Evolutionary conservation across 37 sponge, comb jelly and placozoan genomes (phyloP).

Genomic region (Aplysina aerophoba): DNA sequence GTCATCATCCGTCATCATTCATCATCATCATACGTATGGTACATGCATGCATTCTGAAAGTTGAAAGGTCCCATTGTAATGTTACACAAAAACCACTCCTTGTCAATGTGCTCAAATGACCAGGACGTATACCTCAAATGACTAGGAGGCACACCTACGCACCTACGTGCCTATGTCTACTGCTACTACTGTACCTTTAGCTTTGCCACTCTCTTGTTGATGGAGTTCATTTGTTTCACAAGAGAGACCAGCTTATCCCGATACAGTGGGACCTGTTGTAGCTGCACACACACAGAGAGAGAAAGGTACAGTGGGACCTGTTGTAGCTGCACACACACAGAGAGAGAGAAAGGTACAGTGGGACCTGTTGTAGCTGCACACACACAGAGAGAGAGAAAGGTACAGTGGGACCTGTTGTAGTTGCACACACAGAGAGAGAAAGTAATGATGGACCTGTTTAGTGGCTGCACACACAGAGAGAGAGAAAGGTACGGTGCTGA

Average conservation of each 20-base stretch:
- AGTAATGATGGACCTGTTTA: too few species aligned
- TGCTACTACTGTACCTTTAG: neutral
- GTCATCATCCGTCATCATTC: too few species aligned
- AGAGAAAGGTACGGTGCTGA: too few species aligned
- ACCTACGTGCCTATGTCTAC: neutral
- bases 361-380: conserved; percentile 1
- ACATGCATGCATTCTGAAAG: too few species aligned
- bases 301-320: neutral
- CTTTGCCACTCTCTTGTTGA: conserved; percentile 5
- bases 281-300: neutral
- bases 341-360: neutral
- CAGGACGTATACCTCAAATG: too few species aligned
- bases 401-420: conserved; percentile 1
- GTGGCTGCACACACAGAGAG: too few species aligned
- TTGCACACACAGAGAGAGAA: neutral
- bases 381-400: neutral
- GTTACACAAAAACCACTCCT: neutral
- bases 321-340: neutral
- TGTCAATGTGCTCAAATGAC: neutral
- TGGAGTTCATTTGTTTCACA: neutral
- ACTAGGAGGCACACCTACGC: neutral
- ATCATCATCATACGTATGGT: too few species aligned
- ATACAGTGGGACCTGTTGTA: neutral
- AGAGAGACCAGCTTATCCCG: conserved; percentile 1
- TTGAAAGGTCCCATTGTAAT: too few species aligned